Evolutionary conservation across 2,888 invertebrate genomes (phyloP).

Genomic region (Crossocerus cetratus): DNA sequence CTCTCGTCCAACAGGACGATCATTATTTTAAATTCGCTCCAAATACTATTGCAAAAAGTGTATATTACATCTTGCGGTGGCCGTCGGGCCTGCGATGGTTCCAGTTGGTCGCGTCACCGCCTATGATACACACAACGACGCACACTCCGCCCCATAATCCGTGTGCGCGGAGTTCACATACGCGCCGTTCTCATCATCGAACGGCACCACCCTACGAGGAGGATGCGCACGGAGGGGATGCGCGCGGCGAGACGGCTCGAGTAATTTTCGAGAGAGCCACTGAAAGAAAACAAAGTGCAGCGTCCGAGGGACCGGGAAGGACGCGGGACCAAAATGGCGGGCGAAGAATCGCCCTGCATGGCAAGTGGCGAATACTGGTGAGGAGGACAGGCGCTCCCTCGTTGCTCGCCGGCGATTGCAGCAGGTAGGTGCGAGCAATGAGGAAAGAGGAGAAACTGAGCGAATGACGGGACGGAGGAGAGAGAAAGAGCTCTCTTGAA

Average conservation of each 20-base stretch:
- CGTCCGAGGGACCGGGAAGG: conserved; percentile 17
- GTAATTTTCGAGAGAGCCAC: conserved; percentile 50
- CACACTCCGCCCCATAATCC: conserved; percentile 5
- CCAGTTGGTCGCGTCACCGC: not conserved
- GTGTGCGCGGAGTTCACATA: not conserved
- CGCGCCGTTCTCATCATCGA: no score
- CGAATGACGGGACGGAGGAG: not conserved
- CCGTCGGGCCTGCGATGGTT: not conserved
- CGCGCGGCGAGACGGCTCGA: conserved; percentile 38
- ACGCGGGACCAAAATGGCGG: conserved; percentile 59
- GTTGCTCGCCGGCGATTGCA: conserved; percentile 4
- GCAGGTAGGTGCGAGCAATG: conserved; percentile 5
- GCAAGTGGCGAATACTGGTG: conserved; percentile 6
- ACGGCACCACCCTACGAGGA: conserved; percentile 16
- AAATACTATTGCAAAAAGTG: conserved; percentile 68
- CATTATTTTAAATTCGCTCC: conserved; percentile 69
- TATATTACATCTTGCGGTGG: conserved; percentile 66
- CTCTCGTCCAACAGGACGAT: conserved; percentile 48
- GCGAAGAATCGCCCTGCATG: conserved; percentile 29
- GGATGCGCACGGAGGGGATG: conserved; percentile 24
- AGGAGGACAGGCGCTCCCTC: conserved; percentile 8
- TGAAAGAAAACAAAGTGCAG: conserved; percentile 15
- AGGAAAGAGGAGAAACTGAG: not conserved
- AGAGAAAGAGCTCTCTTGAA: conserved; percentile 23
- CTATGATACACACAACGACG: not conserved